These are phyloP conservation scores for Aramus guarauna DNA, from an alignment of 2,113 vertebrate genomes.

Conservation along the genomic window DNA sequence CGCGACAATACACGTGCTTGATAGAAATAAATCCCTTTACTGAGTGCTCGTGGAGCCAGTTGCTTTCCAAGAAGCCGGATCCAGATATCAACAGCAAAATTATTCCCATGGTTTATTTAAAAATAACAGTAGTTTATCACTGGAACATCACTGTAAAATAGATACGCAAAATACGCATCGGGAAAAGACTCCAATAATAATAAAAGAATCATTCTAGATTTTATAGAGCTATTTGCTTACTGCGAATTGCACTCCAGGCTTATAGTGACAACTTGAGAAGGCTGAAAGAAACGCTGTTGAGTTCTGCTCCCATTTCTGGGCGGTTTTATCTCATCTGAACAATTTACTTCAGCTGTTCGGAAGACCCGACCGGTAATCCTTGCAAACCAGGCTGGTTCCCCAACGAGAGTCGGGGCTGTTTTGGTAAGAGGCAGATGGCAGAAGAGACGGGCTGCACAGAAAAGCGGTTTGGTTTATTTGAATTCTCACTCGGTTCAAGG, in stretches of 20 bases:
- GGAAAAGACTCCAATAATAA: neutral
- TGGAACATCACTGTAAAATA: neutral
- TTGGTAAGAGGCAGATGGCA: neutral
- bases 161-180: neutral
- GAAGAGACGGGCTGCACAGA: slow-evolving; percentile 14
- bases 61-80: neutral
- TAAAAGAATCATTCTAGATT: neutral
- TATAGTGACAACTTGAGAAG: neutral
- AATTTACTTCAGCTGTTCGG: neutral
- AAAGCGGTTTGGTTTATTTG: slow-evolving; percentile 71
- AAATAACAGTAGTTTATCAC: neutral
- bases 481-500: slow-evolving; percentile 64
- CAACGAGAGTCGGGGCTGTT: neutral
- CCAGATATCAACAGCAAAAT: neutral
- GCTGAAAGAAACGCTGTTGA: rapidly evolving
- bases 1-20: neutral
- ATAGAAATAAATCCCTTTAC: rapidly evolving
- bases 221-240: neutral
- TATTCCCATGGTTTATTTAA: neutral
- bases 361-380: neutral
- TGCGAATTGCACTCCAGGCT: neutral
- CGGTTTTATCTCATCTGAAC: neutral
- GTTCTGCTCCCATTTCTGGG: neutral
- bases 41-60: rapidly evolving
- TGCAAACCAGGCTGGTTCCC: neutral